These are phyloP conservation scores for Oscheius sp. DNA, from an alignment of 2,888 invertebrate genomes.

Conservation along the genomic window DNA sequence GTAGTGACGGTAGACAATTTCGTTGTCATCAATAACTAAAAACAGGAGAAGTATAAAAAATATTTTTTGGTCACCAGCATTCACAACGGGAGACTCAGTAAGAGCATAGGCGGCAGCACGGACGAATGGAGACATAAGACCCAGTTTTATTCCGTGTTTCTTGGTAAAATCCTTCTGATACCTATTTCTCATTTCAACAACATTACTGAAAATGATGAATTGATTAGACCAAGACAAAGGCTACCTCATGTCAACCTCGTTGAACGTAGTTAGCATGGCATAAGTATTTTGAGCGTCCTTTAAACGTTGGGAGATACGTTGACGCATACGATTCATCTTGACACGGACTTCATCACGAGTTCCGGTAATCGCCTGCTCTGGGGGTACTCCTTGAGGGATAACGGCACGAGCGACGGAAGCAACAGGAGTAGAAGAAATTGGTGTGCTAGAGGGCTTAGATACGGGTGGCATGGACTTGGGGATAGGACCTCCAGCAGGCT, in stretches of 20 bases:
- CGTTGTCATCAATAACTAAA: constrained; percentile 85
- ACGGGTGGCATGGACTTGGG: constrained; percentile 50
- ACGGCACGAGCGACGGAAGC: constrained; percentile 60
- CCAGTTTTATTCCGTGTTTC: constrained; percentile 91
- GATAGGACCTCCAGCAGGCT: constrained; percentile 36
- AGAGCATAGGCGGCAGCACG: constrained; percentile 89
- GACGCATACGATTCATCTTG: constrained; percentile 98
- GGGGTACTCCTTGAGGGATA: constrained; percentile 61
- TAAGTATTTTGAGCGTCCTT: constrained; percentile 98
- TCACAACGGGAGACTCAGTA: constrained; percentile 92
- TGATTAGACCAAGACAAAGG: not conserved
- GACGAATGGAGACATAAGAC: constrained; percentile 98
- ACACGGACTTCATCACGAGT: constrained; percentile 82
- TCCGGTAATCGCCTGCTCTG: constrained; percentile 70
- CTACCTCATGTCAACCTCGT: constrained; percentile 97
- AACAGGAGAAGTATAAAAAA: constrained; percentile 9
- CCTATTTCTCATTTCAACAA: constrained; percentile 91
- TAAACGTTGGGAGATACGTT: constrained; percentile 89
- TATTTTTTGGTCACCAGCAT: constrained; percentile 78
- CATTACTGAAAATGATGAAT: constrained; percentile 77
- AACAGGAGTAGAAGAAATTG: constrained; percentile 61
- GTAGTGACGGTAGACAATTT: constrained; percentile 90
- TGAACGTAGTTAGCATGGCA: constrained; percentile 99
- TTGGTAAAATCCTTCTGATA: constrained; percentile 90
- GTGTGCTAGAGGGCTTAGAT: constrained; percentile 72